Percentiles rank a stretch among this genome's conserved stretches.
Conservation (phyloP, 2,113 vertebrate species). For the Python bivittatus region DNA sequence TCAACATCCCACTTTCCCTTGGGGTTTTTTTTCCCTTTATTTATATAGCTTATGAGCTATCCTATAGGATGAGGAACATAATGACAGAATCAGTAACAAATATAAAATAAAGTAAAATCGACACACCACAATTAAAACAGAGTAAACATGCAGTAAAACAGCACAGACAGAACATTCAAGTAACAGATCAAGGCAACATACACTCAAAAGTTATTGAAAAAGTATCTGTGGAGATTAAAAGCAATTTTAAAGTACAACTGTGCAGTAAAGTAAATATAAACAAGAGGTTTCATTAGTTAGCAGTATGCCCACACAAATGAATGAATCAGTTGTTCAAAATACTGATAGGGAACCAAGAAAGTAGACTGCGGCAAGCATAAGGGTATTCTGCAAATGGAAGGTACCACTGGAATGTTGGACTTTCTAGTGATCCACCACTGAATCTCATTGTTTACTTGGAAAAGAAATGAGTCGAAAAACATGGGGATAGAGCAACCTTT, state of each 20-base stretch:
- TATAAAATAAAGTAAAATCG: neutral
- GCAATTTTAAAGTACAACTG: neutral
- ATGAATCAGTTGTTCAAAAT: neutral
- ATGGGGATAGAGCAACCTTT: neutral
- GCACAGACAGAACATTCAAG: neutral
- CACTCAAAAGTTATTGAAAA: neutral
- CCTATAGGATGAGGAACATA: neutral
- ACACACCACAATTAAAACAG: neutral
- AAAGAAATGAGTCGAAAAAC: neutral
- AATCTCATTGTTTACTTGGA: neutral
- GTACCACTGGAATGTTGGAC: neutral
- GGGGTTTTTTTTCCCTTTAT: neutral
- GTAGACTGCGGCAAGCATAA: neutral
- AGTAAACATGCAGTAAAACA: neutral
- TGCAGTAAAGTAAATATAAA: neutral
- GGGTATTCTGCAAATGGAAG: neutral
- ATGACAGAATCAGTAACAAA: neutral
- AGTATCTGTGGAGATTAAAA: neutral
- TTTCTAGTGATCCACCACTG: neutral
- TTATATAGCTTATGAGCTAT: neutral
- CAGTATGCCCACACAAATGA: neutral
- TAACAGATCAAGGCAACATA: neutral
- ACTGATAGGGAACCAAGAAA: neutral
- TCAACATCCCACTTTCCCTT: neutral
- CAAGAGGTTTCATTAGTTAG: neutral